Conservation (phyloP, 2,888 invertebrate genomes). For the Gymnocheta viridis region DNA sequence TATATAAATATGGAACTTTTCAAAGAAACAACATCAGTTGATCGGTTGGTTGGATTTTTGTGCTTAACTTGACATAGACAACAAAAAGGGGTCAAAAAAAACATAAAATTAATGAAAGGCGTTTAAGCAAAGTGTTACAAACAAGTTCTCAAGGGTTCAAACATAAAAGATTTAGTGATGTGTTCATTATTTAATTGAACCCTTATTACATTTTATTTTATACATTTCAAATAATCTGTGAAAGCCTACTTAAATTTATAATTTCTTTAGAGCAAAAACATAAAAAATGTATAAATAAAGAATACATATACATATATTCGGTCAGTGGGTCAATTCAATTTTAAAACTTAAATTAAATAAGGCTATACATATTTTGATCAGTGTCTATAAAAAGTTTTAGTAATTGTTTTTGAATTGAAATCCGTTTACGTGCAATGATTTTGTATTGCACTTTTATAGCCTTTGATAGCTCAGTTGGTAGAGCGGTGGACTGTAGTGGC, state of each 20-base stretch:
- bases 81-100: background rate
- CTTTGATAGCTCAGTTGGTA: constrained; percentile 78
- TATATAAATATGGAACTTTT: background rate
- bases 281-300: background rate
- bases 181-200: constrained; percentile 53
- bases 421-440: background rate
- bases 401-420: background rate
- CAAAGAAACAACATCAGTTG: constrained; percentile 23
- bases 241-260: background rate
- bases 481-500: constrained; percentile 80
- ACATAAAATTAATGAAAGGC: constrained; percentile 32
- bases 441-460: constrained; percentile 70
- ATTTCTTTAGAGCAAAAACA: background rate
- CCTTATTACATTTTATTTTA: background rate
- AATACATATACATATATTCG: background rate
- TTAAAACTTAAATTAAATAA: constrained; percentile 1
- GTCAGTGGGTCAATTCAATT: constrained; percentile 50
- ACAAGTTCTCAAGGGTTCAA: constrained; percentile 18
- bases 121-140: constrained; percentile 37
- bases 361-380: background rate
- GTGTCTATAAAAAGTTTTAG: background rate
- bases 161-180: constrained; percentile 52
- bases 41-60: constrained; percentile 25
- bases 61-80: background rate
- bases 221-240: background rate